These are phyloP conservation scores for Drosophila fungiperda DNA, from an alignment of 2,888 invertebrate species.

Conservation along the genomic window DNA sequence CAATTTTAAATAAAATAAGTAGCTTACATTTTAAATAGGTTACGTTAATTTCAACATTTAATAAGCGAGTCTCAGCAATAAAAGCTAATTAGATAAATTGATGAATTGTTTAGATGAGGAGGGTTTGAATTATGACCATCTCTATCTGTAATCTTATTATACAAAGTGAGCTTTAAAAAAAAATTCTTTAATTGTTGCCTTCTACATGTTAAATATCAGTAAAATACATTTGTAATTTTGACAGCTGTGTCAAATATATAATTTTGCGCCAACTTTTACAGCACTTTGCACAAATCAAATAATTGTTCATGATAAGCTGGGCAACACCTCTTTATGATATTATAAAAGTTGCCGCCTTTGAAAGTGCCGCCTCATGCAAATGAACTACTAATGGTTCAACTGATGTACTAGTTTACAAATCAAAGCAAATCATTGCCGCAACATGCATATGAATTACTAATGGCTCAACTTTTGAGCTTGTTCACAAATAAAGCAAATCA, in stretches of 20 bases:
- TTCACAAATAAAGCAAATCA: no score
- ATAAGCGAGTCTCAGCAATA: background rate
- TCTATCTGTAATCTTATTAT: background rate
- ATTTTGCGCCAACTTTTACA: background rate
- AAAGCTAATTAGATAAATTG: no score
- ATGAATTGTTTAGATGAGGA: background rate
- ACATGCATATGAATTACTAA: no score
- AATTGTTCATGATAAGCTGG: background rate
- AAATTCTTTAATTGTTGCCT: background rate
- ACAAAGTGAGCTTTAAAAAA: background rate
- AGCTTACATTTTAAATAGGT: background rate
- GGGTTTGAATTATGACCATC: background rate
- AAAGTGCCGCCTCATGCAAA: slow-evolving; percentile 8
- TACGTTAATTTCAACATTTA: background rate
- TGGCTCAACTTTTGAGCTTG: no score
- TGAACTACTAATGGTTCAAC: slow-evolving; percentile 6
- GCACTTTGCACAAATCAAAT: slow-evolving; percentile 1
- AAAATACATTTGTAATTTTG: background rate
- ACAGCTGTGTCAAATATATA: background rate
- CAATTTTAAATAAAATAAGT: background rate
- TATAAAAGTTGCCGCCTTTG: slow-evolving; percentile 11
- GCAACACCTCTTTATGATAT: slow-evolving; percentile 6
- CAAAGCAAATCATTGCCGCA: background rate
- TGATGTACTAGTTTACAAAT: slow-evolving; percentile 5
- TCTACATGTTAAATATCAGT: background rate